Base-by-base conservation (phyloP, 2,113 vertebrate genomes). In the Sterrhoptilus dennistouni region DNA sequence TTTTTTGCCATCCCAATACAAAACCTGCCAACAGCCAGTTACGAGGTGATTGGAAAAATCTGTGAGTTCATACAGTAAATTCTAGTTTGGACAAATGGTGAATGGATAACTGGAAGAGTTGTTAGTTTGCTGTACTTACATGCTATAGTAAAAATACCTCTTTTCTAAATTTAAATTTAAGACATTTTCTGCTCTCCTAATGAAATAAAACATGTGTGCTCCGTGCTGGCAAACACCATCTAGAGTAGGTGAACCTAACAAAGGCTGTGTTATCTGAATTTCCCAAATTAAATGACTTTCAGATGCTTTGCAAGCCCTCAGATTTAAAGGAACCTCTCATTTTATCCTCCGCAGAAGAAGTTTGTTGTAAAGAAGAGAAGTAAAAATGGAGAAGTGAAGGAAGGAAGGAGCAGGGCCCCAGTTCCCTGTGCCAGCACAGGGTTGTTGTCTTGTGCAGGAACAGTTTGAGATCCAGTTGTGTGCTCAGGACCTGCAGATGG, bases 211-310 rank as follows among this genome's bases (percentile, higher is more conserved):
- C 23, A 33, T 0, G 2, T 42, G 72, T 5, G 14, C 63, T 80
- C 10, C 1, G 0, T 2, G 9, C 78, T 85, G 84, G 74, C 57
- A 85, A 64, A 20, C 11, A 0, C 87, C 27, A 0, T 54, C 56
- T 63, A 2, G 69, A 44, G 74, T 60, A 82, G 66, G 53, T 79
- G 70, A 74, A 68, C 83, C 60, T 64, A 38, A 72, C 49, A 79
- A 76, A 83, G 63, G 24, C 61, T 44, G 21, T 23, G 44, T 60
- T 52, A 52, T 72, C 84, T 90, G 74, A 56, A 79, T 79, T 85
- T 79, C 85, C 66, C 70, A 52, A 84, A 36, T 89, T 35, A 56
- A 90, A 74, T 83, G 15, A 40, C 85, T 93, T 90, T 56, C 70
- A 66, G 84, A 54, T 70, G 50, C 80, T 52, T 24, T 53, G 53